These are phyloP conservation scores for Rhabditoides inermis DNA, from an alignment of 2,888 invertebrate genomes.

Conservation along the genomic window DNA sequence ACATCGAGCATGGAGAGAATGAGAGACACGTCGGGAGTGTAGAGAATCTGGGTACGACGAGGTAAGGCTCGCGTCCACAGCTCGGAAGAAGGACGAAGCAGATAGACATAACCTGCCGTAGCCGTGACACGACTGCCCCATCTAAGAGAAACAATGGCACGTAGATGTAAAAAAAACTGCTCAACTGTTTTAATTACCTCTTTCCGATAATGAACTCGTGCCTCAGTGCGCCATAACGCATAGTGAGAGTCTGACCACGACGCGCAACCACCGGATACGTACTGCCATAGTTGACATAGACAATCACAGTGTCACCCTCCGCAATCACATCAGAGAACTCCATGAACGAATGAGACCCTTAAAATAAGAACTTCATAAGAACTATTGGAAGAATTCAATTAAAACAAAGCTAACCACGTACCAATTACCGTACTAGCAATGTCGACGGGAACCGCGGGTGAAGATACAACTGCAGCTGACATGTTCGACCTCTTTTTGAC, in stretches of 20 bases:
- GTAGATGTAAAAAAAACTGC: too few species aligned
- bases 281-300: slow-evolving; percentile 75
- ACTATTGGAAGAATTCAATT: not conserved
- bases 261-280: slow-evolving; percentile 77
- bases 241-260: slow-evolving; percentile 62
- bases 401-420: not conserved
- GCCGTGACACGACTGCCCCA: slow-evolving; percentile 71
- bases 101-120: slow-evolving; percentile 75
- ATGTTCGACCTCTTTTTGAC: too few species aligned
- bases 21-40: slow-evolving; percentile 89
- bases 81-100: slow-evolving; percentile 86
- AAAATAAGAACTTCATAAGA: too few species aligned
- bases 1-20: slow-evolving; percentile 81
- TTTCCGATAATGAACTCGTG: slow-evolving; percentile 75
- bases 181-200: slow-evolving; percentile 39
- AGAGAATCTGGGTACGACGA: slow-evolving; percentile 93
- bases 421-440: not conserved
- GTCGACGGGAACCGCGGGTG: not conserved
- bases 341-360: slow-evolving; percentile 36
- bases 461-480: slow-evolving; percentile 4
- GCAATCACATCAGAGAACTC: slow-evolving; percentile 58
- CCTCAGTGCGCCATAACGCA: slow-evolving; percentile 72
- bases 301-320: slow-evolving; percentile 80
- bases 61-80: slow-evolving; percentile 88
- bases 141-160: too few species aligned